These are phyloP conservation scores for Enteromius paludinosus DNA, from an alignment of 2,797 vertebrate genomes.

Conservation along the genomic window DNA sequence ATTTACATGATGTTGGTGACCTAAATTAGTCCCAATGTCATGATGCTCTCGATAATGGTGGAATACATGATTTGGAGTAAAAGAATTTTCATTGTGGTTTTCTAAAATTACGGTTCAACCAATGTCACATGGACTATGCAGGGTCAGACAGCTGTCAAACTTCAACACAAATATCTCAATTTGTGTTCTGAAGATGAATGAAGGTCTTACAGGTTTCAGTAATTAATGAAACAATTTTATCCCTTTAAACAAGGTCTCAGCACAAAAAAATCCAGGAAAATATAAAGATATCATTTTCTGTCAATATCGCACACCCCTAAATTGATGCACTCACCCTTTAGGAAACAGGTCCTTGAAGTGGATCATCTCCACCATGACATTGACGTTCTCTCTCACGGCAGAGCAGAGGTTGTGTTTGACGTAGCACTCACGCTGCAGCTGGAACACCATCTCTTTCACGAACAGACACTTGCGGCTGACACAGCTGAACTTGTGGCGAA, in stretches of 20 bases:
- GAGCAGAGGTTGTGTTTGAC: conserved; percentile 91
- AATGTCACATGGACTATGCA: too few species aligned
- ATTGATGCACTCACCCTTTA: conserved; percentile 84
- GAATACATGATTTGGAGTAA: too few species aligned
- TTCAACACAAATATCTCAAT: too few species aligned
- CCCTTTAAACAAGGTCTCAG: background rate
- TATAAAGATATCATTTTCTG: background rate
- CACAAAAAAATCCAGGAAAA: background rate
- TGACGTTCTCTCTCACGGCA: conserved; percentile 86
- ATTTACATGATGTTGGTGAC: too few species aligned
- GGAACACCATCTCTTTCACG: conserved; percentile 92
- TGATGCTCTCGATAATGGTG: too few species aligned
- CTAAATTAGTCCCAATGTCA: too few species aligned
- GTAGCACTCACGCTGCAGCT: conserved; percentile 93
- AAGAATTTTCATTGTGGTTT: too few species aligned
- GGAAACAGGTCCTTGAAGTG: conserved; percentile 94
- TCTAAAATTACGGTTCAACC: too few species aligned
- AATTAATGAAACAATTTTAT: background rate
- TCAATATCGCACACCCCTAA: background rate
- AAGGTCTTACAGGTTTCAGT: background rate
- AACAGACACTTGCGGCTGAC: conserved; percentile 93
- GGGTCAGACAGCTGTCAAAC: too few species aligned
- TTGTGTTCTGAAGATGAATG: background rate
- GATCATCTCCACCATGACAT: conserved; percentile 92
- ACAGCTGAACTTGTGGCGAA: conserved; percentile 93